phyloP scores from a whole-genome alignment of 2,797 vertebrate species.

The Xiphophorus birchmanni region DNA sequence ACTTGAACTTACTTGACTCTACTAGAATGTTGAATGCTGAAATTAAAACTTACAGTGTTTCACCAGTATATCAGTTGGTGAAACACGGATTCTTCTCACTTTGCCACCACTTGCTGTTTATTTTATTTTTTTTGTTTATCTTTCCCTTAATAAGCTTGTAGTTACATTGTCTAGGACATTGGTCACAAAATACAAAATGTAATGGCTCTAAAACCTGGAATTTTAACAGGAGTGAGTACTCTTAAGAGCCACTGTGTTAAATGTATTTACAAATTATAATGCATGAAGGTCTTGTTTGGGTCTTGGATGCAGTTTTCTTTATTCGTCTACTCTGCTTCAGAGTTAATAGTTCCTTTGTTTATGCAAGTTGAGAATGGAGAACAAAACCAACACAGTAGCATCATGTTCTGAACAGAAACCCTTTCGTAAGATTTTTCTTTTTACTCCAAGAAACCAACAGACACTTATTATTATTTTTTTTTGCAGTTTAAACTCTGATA shows the following conservation, averaged over 20 bases:
- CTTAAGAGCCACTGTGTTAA: background rate
- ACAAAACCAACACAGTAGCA: conserved; percentile 23
- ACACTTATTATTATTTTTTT: conserved; percentile 53
- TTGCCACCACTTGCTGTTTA: background rate
- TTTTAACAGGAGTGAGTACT: background rate
- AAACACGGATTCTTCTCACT: background rate
- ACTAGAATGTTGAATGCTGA: background rate
- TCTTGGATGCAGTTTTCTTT: conserved; percentile 54
- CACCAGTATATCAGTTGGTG: background rate
- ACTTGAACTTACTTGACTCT: background rate
- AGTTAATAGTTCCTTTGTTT: background rate
- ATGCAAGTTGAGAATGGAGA: background rate
- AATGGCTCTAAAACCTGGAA: background rate
- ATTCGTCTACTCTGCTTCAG: conserved; percentile 38
- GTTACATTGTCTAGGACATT: background rate
- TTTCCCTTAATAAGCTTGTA: background rate
- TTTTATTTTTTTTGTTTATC: background rate
- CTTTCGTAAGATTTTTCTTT: conserved; percentile 38
- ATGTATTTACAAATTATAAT: conserved; percentile 34
- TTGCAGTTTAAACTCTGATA: conserved; percentile 43
- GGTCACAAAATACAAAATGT: background rate
- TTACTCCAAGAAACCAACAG: conserved; percentile 34
- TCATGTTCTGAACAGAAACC: conserved; percentile 45
- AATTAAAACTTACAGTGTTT: background rate
- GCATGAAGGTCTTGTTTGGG: conserved; percentile 43